These are phyloP conservation scores for Linhomoeus sp. DNA, from an alignment of 2,888 invertebrate species.

Conservation along the genomic window DNA sequence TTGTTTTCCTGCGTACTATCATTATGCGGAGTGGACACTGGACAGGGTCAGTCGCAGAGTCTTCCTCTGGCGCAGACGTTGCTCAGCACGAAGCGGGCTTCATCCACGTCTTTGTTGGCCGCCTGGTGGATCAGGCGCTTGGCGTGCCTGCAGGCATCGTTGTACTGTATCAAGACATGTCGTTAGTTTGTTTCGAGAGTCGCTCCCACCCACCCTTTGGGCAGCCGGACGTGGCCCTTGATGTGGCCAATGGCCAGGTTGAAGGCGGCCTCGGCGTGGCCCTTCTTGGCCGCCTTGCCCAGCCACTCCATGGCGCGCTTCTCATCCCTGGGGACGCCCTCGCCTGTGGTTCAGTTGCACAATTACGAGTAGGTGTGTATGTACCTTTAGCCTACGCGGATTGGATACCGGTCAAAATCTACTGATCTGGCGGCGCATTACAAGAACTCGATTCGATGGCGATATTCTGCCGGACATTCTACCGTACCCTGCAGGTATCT, in stretches of 20 bases:
- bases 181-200: neutral
- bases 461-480: too few species aligned
- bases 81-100: neutral
- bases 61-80: conserved; percentile 1
- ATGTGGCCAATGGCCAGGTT: conserved; percentile 37
- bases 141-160: conserved; percentile 1
- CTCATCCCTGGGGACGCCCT: conserved; percentile 30
- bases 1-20: too few species aligned
- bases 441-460: too few species aligned
- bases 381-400: too few species aligned
- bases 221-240: conserved; percentile 31
- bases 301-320: conserved; percentile 35
- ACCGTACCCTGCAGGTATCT: conserved; percentile 31
- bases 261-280: conserved; percentile 36
- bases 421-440: too few species aligned
- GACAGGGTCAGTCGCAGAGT: too few species aligned
- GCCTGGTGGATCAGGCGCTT: conserved; percentile 1
- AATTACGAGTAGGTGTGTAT: too few species aligned
- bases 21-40: too few species aligned
- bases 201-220: conserved; percentile 24
- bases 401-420: too few species aligned
- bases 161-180: neutral
- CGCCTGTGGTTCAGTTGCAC: too few species aligned
- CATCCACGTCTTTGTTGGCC: neutral
- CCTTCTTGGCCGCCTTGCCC: conserved; percentile 35